Conservation (phyloP, 1,140 invertebrate species). For the Solenopsis fugax region DNA sequence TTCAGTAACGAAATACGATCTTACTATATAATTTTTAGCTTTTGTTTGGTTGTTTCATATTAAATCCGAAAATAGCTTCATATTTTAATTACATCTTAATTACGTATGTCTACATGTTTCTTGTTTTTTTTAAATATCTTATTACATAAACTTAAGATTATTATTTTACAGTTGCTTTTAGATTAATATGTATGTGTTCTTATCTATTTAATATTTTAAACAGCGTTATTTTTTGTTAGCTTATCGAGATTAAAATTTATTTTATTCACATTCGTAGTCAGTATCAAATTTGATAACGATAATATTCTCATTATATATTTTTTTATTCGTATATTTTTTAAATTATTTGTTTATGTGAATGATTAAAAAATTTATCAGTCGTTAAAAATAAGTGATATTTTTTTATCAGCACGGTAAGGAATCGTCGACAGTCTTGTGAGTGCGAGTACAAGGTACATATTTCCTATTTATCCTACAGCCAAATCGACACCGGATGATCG, state of each 20-base stretch:
- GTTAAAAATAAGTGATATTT: conserved; percentile 1
- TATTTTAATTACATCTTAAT: conserved; percentile 5
- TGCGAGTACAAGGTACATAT: neutral
- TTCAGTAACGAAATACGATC: neutral
- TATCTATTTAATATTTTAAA: neutral
- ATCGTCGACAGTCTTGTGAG: neutral
- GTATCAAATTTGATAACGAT: neutral
- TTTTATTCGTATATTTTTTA: neutral
- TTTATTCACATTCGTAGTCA: neutral
- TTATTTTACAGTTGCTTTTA: neutral
- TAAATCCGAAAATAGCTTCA: neutral
- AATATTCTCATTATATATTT: neutral
- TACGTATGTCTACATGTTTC: neutral
- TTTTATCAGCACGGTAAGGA: neutral
- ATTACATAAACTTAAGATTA: neutral
- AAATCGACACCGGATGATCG: conserved; percentile 62
- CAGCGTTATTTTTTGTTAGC: neutral
- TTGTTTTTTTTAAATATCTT: neutral
- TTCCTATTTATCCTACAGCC: conserved; percentile 47
- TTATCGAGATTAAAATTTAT: neutral
- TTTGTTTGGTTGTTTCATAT: neutral
- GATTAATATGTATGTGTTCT: neutral
- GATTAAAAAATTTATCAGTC: neutral
- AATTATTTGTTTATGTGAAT: neutral
- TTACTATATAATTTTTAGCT: neutral